These are phyloP conservation scores for Drosophila fungiperda DNA, from an alignment of 2,888 invertebrate species.

Conservation along the genomic window DNA sequence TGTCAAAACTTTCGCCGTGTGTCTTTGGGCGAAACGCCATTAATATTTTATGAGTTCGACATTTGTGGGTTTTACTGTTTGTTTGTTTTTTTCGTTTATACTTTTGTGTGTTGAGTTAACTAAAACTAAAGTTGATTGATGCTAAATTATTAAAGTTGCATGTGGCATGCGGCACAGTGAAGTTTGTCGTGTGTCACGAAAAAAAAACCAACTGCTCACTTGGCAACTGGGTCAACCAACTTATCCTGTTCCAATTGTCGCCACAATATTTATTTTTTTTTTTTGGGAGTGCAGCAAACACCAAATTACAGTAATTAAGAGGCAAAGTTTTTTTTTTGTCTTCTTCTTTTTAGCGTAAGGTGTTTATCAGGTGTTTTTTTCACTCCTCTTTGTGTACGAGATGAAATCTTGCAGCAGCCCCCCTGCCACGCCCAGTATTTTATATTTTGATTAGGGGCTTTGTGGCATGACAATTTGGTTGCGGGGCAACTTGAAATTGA, in stretches of 20 bases:
- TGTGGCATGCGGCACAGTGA: constrained; percentile 33
- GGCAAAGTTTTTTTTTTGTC: constrained; percentile 37
- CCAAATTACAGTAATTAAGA: constrained; percentile 68
- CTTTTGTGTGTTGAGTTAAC: constrained; percentile 33
- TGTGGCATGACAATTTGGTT: constrained; percentile 63
- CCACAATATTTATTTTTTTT: constrained; percentile 36
- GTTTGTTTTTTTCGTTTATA: constrained; percentile 27
- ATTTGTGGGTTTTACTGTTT: constrained; percentile 38
- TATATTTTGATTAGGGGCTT: constrained; percentile 40
- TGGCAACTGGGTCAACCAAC: constrained; percentile 69
- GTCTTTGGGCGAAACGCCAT: constrained; percentile 32
- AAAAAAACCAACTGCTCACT: neutral
- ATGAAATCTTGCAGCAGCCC: constrained; percentile 29
- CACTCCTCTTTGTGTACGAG: constrained; percentile 20
- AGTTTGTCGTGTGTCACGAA: constrained; percentile 22
- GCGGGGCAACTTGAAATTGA: constrained; percentile 68
- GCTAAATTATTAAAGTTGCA: constrained; percentile 73
- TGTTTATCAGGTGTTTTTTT: constrained; percentile 59
- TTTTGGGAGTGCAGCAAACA: constrained; percentile 32
- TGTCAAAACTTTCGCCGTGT: constrained; percentile 43
- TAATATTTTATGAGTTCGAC: constrained; percentile 46
- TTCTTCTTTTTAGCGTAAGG: constrained; percentile 30
- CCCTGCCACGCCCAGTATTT: constrained; percentile 44
- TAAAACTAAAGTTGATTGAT: constrained; percentile 53
- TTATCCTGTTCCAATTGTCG: constrained; percentile 62